Percentiles rank a stretch among this genome's conserved stretches.
These are phyloP conservation scores for Aegypius monachus DNA, from an alignment of 2,113 vertebrate genomes.

Conservation along the genomic window DNA sequence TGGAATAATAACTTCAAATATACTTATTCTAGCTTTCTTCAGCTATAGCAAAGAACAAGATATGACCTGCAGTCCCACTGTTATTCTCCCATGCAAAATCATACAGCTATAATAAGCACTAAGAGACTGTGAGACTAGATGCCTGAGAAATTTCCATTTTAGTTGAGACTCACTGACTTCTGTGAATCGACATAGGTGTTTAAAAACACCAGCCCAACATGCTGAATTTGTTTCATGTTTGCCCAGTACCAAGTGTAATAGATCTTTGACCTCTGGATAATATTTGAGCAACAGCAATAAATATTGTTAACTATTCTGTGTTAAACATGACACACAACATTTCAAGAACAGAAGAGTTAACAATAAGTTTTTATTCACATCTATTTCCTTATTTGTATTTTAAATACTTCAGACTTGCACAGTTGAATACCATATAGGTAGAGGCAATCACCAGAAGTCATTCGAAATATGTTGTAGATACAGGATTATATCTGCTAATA, in stretches of 20 bases:
- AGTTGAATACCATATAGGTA: neutral
- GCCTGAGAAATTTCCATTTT: neutral
- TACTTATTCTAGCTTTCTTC: neutral
- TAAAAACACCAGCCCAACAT: neutral
- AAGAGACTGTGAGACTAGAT: neutral
- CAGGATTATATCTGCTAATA: neutral
- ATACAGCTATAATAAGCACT: neutral
- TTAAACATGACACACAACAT: neutral
- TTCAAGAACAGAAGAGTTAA: neutral
- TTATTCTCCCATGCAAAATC: neutral
- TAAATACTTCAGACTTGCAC: neutral
- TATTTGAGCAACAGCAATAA: neutral
- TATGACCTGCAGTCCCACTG: neutral
- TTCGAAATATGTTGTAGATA: neutral
- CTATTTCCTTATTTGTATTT: neutral
- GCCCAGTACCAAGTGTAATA: neutral
- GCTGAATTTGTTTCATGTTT: neutral
- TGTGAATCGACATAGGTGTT: neutral
- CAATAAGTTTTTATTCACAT: neutral
- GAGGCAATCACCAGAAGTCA: neutral
- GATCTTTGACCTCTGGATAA: neutral
- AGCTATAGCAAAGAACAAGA: neutral
- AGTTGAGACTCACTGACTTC: neutral
- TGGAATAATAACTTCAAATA: neutral
- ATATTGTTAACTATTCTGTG: neutral